Conservation (phyloP, 2,888 invertebrate genomes). For the Drosophila antonietae region DNA sequence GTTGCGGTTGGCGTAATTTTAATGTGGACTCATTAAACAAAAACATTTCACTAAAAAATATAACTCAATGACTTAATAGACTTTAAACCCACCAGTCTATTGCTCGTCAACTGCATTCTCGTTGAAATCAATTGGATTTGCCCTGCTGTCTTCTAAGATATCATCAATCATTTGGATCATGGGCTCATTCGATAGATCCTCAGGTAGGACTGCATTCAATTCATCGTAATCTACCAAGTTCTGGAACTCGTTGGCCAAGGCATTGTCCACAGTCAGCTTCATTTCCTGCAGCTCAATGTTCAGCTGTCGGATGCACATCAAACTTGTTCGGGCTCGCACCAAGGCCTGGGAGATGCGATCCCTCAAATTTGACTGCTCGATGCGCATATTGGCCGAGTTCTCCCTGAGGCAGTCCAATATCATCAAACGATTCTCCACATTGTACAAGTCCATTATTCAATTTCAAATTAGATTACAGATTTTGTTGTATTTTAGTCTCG, state of each 20-base stretch:
- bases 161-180: neutral
- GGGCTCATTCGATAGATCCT: no score
- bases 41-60: constrained; percentile 2
- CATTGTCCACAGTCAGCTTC: constrained; percentile 29
- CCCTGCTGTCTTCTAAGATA: neutral
- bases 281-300: constrained; percentile 37
- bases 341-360: constrained; percentile 43
- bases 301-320: constrained; percentile 26
- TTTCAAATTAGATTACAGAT: constrained; percentile 1
- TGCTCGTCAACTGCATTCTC: neutral
- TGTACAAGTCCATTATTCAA: constrained; percentile 41
- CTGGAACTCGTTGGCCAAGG: constrained; percentile 3
- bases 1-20: neutral
- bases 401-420: constrained; percentile 49
- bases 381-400: constrained; percentile 49
- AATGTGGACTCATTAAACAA: constrained; percentile 2
- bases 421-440: constrained; percentile 13
- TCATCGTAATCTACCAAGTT: neutral
- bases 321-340: constrained; percentile 27
- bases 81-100: neutral
- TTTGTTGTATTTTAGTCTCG: neutral
- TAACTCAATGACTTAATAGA: neutral
- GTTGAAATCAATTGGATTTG: neutral
- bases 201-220: accelerated
- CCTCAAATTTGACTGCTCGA: constrained; percentile 30